Evolutionary conservation across 1,140 invertebrate genomes (phyloP).

Genomic region (Scaptodrosophila lebanonensis): DNA sequence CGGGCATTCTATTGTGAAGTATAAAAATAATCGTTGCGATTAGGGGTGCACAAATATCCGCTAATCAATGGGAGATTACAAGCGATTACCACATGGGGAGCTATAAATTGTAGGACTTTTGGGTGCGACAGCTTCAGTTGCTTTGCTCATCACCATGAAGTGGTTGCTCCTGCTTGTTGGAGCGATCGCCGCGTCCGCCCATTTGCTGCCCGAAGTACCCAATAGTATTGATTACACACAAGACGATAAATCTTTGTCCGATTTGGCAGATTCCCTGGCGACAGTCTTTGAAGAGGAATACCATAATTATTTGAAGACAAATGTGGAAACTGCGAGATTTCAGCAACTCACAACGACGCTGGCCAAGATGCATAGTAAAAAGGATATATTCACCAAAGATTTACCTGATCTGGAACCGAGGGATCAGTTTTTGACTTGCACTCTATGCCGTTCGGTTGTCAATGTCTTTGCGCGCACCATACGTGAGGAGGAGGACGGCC

Average conservation of each 20-base stretch:
- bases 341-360: conserved; percentile 49
- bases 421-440: conserved; percentile 77
- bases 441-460: conserved; percentile 78
- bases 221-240: conserved; percentile 49
- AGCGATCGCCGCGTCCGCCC: conserved; percentile 30
- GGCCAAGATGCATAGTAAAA: conserved; percentile 55
- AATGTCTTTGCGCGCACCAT: conserved; percentile 76
- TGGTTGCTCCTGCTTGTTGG: conserved; percentile 33
- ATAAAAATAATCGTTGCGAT: too few species aligned
- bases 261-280: conserved; percentile 58
- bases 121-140: conserved; percentile 23
- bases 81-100: conserved; percentile 23
- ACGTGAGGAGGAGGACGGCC: conserved; percentile 44
- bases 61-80: conserved; percentile 12
- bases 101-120: conserved; percentile 47
- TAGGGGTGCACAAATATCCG: conserved; percentile 1
- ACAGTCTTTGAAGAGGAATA: conserved; percentile 57
- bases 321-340: conserved; percentile 49
- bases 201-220: conserved; percentile 58
- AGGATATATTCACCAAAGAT: conserved; percentile 65
- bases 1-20: too few species aligned
- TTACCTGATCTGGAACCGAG: conserved; percentile 43
- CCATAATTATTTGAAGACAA: conserved; percentile 47
- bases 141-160: conserved; percentile 37
- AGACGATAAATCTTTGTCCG: conserved; percentile 50